Evolutionary conservation across 2,797 vertebrate species (phyloP).

Genomic region (Micromesistius poutassou): DNA sequence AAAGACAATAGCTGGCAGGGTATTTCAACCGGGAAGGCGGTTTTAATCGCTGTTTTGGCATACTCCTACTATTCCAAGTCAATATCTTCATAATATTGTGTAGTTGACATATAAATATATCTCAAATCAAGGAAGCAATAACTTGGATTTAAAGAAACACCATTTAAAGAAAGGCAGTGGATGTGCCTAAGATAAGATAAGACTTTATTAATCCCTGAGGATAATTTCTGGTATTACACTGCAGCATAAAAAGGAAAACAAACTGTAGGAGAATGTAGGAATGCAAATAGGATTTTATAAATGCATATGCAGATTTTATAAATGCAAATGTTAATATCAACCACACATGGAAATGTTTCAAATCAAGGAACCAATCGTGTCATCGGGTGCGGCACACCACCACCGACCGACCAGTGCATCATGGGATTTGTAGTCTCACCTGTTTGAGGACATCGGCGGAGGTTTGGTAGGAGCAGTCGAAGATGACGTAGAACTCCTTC

Average conservation of each 20-base stretch:
- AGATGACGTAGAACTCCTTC: conserved; percentile 95
- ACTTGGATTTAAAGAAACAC: not conserved
- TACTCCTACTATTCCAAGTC: not conserved
- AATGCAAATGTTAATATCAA: not conserved
- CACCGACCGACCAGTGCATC: not conserved
- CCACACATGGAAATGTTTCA: not conserved
- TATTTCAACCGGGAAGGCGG: too few species aligned
- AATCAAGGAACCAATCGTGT: not conserved
- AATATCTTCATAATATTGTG: not conserved
- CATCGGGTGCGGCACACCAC: not conserved
- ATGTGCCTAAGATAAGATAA: not conserved
- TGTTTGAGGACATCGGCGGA: conserved; percentile 93
- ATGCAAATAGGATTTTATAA: too few species aligned
- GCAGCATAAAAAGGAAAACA: too few species aligned
- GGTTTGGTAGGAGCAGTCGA: conserved; percentile 92
- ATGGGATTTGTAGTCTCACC: conserved; percentile 66
- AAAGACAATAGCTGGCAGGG: too few species aligned
- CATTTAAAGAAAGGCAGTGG: not conserved
- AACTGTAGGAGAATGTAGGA: too few species aligned
- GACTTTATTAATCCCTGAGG: too few species aligned
- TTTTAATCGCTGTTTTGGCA: too few species aligned
- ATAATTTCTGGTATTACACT: too few species aligned
- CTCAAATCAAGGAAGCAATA: not conserved
- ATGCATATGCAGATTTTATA: too few species aligned
- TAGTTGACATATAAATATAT: not conserved